A percentile compares a stretch with the other conserved stretches of the same genome.
phyloP scores from a whole-genome alignment of 2,113 vertebrate genomes.

The Carassius gibelio region DNA sequence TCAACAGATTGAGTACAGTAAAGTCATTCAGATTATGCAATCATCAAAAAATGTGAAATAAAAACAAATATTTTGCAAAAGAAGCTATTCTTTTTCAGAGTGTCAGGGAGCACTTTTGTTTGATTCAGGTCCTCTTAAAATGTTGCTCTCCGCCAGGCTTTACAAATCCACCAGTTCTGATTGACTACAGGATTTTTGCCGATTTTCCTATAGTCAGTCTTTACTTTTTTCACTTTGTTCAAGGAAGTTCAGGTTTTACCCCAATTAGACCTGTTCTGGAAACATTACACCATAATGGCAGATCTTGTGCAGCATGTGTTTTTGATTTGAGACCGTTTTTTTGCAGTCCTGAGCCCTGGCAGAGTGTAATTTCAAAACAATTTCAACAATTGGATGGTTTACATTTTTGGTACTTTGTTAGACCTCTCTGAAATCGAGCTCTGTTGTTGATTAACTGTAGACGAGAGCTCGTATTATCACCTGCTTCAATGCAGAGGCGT shows the following conservation, averaged over 20 bases:
- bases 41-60: neutral
- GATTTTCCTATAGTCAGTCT: neutral
- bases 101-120: constrained; percentile 13
- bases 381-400: constrained; percentile 26
- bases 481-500: neutral
- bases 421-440: neutral
- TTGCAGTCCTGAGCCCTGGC: neutral
- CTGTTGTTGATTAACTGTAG: constrained; percentile 18
- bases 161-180: constrained; percentile 45
- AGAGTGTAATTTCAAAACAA: constrained; percentile 26
- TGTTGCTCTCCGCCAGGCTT: constrained; percentile 31
- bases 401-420: constrained; percentile 21
- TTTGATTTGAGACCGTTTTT: neutral
- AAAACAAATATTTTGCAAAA: neutral
- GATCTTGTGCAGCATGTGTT: constrained; percentile 32
- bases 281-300: constrained; percentile 31
- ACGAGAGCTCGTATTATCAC: constrained; percentile 17
- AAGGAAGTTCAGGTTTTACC: constrained; percentile 32
- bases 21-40: neutral
- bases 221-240: constrained; percentile 26
- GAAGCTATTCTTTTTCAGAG: neutral
- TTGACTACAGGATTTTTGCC: constrained; percentile 6
- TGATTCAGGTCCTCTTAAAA: neutral
- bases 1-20: neutral
- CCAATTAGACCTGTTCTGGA: constrained; percentile 17